Conservation (phyloP, 92 coral and sea anemone genomes). For the Umimayanthus kanabou region DNA sequence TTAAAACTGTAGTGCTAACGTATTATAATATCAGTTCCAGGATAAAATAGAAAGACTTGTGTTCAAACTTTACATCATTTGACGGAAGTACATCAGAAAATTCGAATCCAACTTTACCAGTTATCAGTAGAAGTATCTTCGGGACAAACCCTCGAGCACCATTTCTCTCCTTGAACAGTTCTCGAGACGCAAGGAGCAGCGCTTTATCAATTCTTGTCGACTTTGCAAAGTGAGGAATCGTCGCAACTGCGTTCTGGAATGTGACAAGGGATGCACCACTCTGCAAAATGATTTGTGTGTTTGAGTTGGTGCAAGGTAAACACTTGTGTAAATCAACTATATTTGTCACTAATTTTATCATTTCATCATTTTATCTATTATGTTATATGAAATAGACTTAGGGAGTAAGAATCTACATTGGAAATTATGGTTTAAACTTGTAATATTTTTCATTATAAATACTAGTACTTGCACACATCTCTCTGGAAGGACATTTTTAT, state of each 20-base stretch:
- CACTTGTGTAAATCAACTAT: neutral
- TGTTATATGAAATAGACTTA: too few species aligned
- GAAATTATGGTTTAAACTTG: too few species aligned
- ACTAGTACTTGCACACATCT: too few species aligned
- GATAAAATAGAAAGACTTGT: neutral
- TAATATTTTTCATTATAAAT: too few species aligned
- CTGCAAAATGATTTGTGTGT: neutral
- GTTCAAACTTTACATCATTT: too few species aligned
- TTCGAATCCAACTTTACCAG: neutral
- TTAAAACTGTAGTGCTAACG: neutral
- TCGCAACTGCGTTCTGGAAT: neutral
- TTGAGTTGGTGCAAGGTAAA: neutral
- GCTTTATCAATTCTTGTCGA: conserved; percentile 16
- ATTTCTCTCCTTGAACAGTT: conserved; percentile 3
- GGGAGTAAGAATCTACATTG: too few species aligned
- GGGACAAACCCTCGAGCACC: conserved; percentile 3
- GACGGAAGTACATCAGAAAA: too few species aligned
- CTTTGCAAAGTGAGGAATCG: neutral
- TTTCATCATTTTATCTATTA: too few species aligned
- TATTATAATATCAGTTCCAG: neutral
- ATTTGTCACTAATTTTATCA: neutral
- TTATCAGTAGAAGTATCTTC: conserved; percentile 1
- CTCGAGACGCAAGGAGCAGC: conserved; percentile 3
- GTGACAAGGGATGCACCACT: neutral
- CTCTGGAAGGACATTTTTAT: too few species aligned